Percentiles rank a stretch among this genome's conserved stretches.
phyloP scores from a whole-genome alignment of 2,888 invertebrate genomes.

The Thecocarcelia acutangulata region DNA sequence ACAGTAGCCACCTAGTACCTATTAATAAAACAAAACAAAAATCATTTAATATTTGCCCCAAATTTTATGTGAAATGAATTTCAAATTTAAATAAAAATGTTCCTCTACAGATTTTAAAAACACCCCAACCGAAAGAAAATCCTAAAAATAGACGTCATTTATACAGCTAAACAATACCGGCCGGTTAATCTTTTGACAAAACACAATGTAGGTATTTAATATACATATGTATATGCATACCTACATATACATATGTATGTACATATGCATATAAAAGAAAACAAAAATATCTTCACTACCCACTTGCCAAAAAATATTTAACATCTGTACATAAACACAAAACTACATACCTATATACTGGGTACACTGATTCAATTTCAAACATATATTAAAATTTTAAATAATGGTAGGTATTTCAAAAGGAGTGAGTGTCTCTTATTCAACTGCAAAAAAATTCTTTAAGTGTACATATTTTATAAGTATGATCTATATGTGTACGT shows the following conservation, averaged over 20 bases:
- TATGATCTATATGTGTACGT: no score
- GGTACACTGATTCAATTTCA: not conserved
- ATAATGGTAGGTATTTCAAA: not conserved
- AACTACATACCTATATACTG: not conserved
- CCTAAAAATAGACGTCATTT: slow-evolving; percentile 39
- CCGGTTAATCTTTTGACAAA: slow-evolving; percentile 32
- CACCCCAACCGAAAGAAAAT: not conserved
- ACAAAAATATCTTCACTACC: no score
- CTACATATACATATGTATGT: no score
- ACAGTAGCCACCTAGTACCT: no score
- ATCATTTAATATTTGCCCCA: slow-evolving; percentile 13
- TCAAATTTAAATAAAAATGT: slow-evolving; percentile 12
- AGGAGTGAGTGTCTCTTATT: no score
- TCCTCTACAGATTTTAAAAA: slow-evolving; percentile 19
- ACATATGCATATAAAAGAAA: no score
- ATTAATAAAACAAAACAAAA: not conserved
- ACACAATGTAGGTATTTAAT: not conserved
- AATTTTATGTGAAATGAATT: not conserved
- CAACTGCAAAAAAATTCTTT: slow-evolving; percentile 29
- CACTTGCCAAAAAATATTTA: no score
- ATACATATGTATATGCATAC: no score
- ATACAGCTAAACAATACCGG: slow-evolving; percentile 38
- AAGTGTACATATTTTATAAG: slow-evolving; percentile 50
- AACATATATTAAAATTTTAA: no score
- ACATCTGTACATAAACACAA: not conserved